These are phyloP conservation scores for Fratercula arctica DNA, from an alignment of 2,797 vertebrate species.

Conservation along the genomic window DNA sequence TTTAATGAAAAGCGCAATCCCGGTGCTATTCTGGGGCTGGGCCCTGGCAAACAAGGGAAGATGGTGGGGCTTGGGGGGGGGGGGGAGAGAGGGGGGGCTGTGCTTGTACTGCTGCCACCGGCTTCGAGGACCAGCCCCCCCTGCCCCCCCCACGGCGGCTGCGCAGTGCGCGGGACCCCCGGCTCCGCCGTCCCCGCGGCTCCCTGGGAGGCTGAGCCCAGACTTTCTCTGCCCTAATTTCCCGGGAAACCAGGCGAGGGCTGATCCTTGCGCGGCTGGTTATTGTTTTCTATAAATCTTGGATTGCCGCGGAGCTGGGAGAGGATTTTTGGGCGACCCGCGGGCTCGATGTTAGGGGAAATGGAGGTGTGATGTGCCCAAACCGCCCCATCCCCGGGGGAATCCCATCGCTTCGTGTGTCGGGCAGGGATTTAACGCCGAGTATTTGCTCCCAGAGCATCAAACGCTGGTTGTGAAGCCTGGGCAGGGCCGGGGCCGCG, in stretches of 20 bases:
- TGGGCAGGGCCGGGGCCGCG: fast-evolving
- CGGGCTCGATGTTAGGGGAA: fast-evolving
- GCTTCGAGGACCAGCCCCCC: neutral
- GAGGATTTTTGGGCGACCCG: neutral
- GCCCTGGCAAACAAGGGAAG: neutral
- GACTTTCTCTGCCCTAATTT: conserved; percentile 23
- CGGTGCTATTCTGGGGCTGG: neutral
- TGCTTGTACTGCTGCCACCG: fast-evolving
- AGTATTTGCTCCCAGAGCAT: neutral
- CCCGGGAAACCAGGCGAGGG: neutral
- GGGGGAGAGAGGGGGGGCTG: neutral
- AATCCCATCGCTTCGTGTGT: fast-evolving
- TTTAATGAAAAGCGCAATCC: neutral
- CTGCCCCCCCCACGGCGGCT: fast-evolving
- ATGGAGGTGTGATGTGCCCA: fast-evolving
- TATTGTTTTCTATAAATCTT: neutral
- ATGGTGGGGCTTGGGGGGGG: neutral
- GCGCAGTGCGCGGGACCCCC: neutral
- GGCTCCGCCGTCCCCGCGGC: fast-evolving
- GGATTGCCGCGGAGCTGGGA: fast-evolving
- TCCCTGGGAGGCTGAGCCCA: neutral
- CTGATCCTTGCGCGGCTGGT: neutral
- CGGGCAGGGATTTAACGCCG: fast-evolving
- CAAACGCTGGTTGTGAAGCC: fast-evolving
- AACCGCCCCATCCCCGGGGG: fast-evolving